Evolutionary conservation across 2,797 vertebrate species (phyloP).

Genomic region (Buceros bicornis): DNA sequence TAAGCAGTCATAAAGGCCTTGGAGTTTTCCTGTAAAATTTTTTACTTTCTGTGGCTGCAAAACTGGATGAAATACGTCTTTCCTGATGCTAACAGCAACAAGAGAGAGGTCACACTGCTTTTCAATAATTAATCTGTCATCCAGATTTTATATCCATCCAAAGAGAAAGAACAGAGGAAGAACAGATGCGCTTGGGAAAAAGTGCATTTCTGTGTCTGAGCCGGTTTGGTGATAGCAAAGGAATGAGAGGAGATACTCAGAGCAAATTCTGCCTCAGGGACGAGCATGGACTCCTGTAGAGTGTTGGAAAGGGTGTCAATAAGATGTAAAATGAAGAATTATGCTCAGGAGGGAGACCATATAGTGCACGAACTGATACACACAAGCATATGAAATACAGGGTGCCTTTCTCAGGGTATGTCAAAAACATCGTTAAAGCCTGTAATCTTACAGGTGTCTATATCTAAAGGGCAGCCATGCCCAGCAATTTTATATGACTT

Average conservation of each 20-base stretch:
- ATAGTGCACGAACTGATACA: not conserved
- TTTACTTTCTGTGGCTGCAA: not conserved
- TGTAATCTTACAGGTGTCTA: not conserved
- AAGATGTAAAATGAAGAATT: not conserved
- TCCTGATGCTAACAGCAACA: not conserved
- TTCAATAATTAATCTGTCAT: conserved; percentile 19
- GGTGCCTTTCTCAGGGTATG: not conserved
- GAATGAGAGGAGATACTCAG: not conserved
- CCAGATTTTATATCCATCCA: not conserved
- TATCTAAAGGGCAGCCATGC: not conserved
- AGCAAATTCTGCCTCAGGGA: not conserved
- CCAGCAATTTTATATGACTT: not conserved
- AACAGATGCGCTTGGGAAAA: not conserved
- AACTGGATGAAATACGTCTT: not conserved
- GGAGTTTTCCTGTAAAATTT: not conserved
- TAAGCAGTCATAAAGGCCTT: not conserved
- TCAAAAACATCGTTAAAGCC: not conserved
- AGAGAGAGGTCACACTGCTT: not conserved
- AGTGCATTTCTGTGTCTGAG: not conserved
- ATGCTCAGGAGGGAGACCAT: not conserved
- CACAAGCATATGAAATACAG: not conserved
- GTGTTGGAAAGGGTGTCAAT: not conserved
- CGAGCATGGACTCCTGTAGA: not conserved
- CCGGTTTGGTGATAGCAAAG: not conserved
- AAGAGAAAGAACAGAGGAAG: not conserved